These are phyloP conservation scores for Ophion ellenae DNA, from an alignment of 2,888 invertebrate species.

Conservation along the genomic window DNA sequence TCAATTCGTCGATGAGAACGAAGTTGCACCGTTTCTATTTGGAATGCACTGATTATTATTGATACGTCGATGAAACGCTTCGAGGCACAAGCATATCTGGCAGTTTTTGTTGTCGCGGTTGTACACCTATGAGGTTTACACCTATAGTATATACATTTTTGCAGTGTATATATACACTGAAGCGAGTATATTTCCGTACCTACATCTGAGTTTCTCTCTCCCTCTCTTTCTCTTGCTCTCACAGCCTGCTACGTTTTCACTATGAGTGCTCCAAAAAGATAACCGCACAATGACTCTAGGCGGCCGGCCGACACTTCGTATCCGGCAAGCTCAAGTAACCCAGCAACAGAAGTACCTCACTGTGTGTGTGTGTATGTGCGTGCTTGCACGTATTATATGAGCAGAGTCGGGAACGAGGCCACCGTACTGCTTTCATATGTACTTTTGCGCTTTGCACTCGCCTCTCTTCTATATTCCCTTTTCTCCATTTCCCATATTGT, in stretches of 20 bases:
- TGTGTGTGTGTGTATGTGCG: slow-evolving; percentile 23
- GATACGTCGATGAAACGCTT: slow-evolving; percentile 64
- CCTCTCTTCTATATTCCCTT: slow-evolving; percentile 31
- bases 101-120: slow-evolving; percentile 36
- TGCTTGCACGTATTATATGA: slow-evolving; percentile 40
- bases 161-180: neutral
- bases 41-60: slow-evolving; percentile 22
- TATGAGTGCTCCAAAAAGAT: slow-evolving; percentile 76
- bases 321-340: slow-evolving; percentile 71
- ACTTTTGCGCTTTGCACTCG: slow-evolving; percentile 43
- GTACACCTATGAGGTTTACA: slow-evolving; percentile 4
- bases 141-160: neutral
- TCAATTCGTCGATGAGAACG: neutral
- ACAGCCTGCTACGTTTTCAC: slow-evolving; percentile 43
- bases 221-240: slow-evolving; percentile 45
- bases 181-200: slow-evolving; percentile 53
- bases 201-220: slow-evolving; percentile 43
- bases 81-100: slow-evolving; percentile 35
- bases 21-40: neutral
- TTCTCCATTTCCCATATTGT: slow-evolving; percentile 60
- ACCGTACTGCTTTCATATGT: slow-evolving; percentile 51
- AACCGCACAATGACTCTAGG: slow-evolving; percentile 70
- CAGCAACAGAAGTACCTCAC: slow-evolving; percentile 41
- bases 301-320: slow-evolving; percentile 70
- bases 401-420: slow-evolving; percentile 64